A percentile compares a stretch with the other conserved stretches of the same genome.
Conservation (phyloP, 2,888 invertebrate species). For the Lordiphosa andalusiaca region DNA sequence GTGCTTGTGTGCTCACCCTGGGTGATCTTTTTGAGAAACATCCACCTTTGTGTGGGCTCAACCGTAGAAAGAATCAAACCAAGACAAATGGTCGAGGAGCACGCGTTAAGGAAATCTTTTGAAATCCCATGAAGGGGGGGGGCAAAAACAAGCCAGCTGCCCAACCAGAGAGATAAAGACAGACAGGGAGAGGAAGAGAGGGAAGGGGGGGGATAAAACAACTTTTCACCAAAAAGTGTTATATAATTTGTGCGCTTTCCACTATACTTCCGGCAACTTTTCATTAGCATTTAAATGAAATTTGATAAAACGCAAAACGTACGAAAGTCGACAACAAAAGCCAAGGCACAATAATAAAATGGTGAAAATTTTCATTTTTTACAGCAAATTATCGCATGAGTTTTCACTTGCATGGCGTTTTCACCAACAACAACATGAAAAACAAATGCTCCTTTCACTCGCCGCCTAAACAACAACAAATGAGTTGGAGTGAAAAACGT, state of each 20-base stretch:
- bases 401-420: slow-evolving; percentile 69
- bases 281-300: slow-evolving; percentile 73
- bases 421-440: slow-evolving; percentile 52
- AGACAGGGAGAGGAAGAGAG: not conserved
- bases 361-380: slow-evolving; percentile 71
- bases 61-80: slow-evolving; percentile 6
- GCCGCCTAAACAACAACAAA: slow-evolving; percentile 42
- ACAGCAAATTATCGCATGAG: slow-evolving; percentile 76
- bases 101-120: slow-evolving; percentile 49
- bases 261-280: slow-evolving; percentile 63
- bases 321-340: slow-evolving; percentile 49
- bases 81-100: slow-evolving; percentile 32
- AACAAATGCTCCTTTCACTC: slow-evolving; percentile 66
- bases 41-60: slow-evolving; percentile 20
- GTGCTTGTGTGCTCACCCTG: slow-evolving; percentile 23
- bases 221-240: slow-evolving; percentile 47
- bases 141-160: slow-evolving; percentile 30
- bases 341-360: slow-evolving; percentile 38
- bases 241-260: slow-evolving; percentile 64
- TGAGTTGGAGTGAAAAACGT: slow-evolving; percentile 56
- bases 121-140: slow-evolving; percentile 4
- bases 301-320: slow-evolving; percentile 47
- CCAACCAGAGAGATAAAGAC: slow-evolving; percentile 6
- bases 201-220: slow-evolving; percentile 9
- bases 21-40: slow-evolving; percentile 37